These are phyloP conservation scores for Pristiophorus japonicus DNA, from an alignment of 2,113 vertebrate species.

Conservation along the genomic window DNA sequence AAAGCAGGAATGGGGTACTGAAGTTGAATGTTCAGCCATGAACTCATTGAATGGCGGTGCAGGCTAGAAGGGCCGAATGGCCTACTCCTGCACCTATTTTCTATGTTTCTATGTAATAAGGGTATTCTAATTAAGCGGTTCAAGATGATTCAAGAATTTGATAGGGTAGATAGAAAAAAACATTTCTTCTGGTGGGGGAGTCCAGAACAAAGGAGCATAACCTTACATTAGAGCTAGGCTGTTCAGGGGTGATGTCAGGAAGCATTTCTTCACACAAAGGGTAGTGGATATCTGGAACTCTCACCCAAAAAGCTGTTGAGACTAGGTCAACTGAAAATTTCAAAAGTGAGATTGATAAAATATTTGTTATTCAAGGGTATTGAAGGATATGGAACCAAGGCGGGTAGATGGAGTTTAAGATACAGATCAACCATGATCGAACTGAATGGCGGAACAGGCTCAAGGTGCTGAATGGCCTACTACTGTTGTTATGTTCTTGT, in stretches of 20 bases:
- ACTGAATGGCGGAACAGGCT: background rate
- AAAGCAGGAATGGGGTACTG: too few species aligned
- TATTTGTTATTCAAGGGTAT: background rate
- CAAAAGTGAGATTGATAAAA: background rate
- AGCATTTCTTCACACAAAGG: background rate
- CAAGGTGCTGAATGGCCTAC: background rate
- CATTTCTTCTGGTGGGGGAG: background rate
- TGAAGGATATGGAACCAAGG: too few species aligned
- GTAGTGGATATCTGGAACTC: background rate
- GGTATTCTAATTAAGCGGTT: too few species aligned
- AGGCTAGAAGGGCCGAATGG: too few species aligned
- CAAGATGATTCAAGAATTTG: too few species aligned
- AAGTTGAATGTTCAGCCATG: too few species aligned
- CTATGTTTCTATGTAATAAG: too few species aligned
- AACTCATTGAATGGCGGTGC: too few species aligned
- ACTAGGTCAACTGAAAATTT: background rate
- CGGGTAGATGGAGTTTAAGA: background rate
- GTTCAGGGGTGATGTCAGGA: background rate
- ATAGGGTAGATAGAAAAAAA: background rate
- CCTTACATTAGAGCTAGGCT: background rate
- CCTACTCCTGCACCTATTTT: too few species aligned
- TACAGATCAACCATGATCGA: background rate
- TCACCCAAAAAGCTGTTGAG: background rate
- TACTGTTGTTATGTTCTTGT: background rate
- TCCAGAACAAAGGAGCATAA: background rate